These are phyloP conservation scores for Euplexia lucipara DNA, from an alignment of 2,888 invertebrate species.

Conservation along the genomic window DNA sequence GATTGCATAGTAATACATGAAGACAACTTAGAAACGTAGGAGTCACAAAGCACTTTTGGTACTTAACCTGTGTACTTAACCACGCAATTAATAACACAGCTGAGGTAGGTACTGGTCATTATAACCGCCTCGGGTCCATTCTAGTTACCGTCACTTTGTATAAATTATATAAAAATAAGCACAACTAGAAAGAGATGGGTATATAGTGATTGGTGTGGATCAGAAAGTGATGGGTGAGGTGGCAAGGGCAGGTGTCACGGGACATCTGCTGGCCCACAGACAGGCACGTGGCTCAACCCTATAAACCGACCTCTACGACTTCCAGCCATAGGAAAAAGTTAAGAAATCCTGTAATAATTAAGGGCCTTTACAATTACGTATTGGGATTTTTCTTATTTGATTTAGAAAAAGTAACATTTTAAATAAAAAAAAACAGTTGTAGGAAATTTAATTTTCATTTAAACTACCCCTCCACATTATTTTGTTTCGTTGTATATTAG, in stretches of 20 bases:
- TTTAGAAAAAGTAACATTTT: background rate
- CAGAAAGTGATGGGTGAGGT: constrained; percentile 84
- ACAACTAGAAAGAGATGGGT: constrained; percentile 81
- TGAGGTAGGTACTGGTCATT: constrained; percentile 82
- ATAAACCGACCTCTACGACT: constrained; percentile 82
- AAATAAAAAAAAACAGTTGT: accelerated
- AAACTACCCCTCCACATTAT: background rate
- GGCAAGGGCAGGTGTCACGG: constrained; percentile 89
- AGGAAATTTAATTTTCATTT: no score
- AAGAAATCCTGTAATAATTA: constrained; percentile 79
- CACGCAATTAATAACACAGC: constrained; percentile 80
- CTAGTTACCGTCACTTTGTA: constrained; percentile 90
- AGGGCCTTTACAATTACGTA: constrained; percentile 43
- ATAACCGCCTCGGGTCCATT: constrained; percentile 87
- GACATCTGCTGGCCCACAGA: constrained; percentile 87
- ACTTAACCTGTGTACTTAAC: constrained; percentile 58
- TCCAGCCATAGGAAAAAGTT: constrained; percentile 81
- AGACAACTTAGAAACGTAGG: constrained; percentile 42
- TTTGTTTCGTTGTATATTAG: no score
- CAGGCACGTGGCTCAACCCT: constrained; percentile 89
- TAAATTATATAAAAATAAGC: constrained; percentile 91
- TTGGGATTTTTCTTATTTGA: constrained; percentile 28
- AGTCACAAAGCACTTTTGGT: constrained; percentile 45
- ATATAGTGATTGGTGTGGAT: constrained; percentile 73
- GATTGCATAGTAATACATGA: constrained; percentile 26